These are phyloP conservation scores for Camptogramma bilineatum DNA, from an alignment of 2,888 invertebrate species.

Conservation along the genomic window DNA sequence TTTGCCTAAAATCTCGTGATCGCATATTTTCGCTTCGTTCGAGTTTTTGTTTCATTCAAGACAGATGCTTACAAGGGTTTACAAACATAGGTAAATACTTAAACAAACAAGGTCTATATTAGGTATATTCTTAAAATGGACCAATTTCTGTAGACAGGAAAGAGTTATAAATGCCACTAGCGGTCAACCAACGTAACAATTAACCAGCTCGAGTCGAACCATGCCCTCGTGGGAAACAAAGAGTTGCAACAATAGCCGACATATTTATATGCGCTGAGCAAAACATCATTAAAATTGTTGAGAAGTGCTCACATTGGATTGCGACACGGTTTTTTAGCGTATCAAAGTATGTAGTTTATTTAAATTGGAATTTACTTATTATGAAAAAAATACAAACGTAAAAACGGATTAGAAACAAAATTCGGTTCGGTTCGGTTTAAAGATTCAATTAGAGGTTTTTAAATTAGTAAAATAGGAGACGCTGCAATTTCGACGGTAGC, in stretches of 20 bases:
- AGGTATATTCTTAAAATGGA: neutral
- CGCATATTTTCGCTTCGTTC: too few species aligned
- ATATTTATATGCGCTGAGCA: constrained; percentile 31
- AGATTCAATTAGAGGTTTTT: too few species aligned
- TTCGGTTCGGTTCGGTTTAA: too few species aligned
- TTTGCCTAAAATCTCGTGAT: too few species aligned
- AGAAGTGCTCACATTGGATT: neutral
- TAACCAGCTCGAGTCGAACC: constrained; percentile 11
- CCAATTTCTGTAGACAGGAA: neutral
- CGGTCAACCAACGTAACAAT: constrained; percentile 6
- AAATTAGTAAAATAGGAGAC: too few species aligned
- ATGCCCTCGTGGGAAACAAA: constrained; percentile 39
- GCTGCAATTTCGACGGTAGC: too few species aligned
- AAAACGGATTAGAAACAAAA: too few species aligned
- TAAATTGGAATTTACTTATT: neutral
- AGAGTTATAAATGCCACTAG: neutral
- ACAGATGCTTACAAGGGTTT: too few species aligned
- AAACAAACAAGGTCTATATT: too few species aligned
- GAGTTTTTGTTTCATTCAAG: too few species aligned
- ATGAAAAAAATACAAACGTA: neutral
- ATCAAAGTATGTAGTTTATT: neutral
- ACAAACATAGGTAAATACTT: too few species aligned
- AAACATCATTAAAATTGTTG: constrained; percentile 34
- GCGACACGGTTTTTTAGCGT: neutral
- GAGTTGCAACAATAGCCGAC: constrained; percentile 29